Evolutionary conservation across 2,113 vertebrate species (phyloP), one percentile per base, ranked within the genome.

Genomic region (Hydrochoerus hydrochaeris): DNA sequence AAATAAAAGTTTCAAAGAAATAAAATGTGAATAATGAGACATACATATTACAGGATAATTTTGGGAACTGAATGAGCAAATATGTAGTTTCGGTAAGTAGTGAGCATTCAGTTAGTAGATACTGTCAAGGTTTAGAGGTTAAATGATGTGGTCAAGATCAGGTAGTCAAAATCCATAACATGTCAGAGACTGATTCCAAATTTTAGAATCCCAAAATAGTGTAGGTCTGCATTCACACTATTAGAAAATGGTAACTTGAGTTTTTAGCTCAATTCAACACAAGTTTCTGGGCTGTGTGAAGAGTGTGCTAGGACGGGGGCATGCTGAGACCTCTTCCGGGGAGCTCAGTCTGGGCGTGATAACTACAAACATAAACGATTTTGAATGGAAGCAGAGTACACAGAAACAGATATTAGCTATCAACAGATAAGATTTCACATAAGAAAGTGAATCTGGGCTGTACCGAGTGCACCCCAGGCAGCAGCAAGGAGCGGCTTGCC

Each of bases 61-160:
- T 69, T 62, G 90, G 62, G 67, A 88, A 84, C 32, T 91, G 62
- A 91, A 67, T 60, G 32, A 77, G 38, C 7, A 91, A 84, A 88
- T 19, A 26, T 32, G 67, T 2, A 60, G 41, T 13, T 63, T 26
- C 35, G 8, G 19, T 63, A 78, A 84, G 54, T 9, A 22, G 1
- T 80, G 19, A 94, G 13, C 16, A 57, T 58, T 95, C 46, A 85
- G 30, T 91, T 41, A 52, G 73, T 4, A 75, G 28, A n/a, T 41
- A 13, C 65, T 35, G 46, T 32, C 67, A 81, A 46, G 83, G 30
- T 63, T 32, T 46, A 41, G 16, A 92, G n/a, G 4, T 65, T 60
- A 89, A 81, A 85, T 20, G 52, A 22, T 54, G 17, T 20, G 46
- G 78, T 58, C 52, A 91, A 91, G 17, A 4, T 85, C 7, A 95